A percentile compares a stretch with the other conserved stretches of the same genome.
Conservation (phyloP, 2,888 invertebrate genomes). For the Morinoia aosen region DNA sequence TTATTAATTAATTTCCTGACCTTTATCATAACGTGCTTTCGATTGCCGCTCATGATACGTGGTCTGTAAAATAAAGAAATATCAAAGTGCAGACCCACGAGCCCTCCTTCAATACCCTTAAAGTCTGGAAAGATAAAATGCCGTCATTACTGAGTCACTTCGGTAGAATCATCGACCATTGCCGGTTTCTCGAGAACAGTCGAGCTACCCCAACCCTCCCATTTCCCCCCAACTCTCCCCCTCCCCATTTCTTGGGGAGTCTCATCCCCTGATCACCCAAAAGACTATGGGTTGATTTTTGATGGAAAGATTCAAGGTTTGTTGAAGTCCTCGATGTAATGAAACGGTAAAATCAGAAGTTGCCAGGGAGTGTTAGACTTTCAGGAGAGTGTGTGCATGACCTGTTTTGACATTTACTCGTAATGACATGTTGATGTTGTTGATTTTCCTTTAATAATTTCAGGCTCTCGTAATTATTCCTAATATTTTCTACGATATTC, state of each 20-base stretch:
- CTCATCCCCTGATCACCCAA: neutral
- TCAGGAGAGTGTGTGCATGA: too few relatives aligned
- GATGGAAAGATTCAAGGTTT: neutral
- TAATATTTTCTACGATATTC: too few relatives aligned
- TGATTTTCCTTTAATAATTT: too few relatives aligned
- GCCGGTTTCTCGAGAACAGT: slow-evolving; percentile 28
- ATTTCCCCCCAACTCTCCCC: neutral
- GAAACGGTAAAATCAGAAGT: neutral
- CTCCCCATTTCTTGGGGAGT: too few relatives aligned
- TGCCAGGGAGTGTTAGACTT: too few relatives aligned
- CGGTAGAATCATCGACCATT: slow-evolving; percentile 34
- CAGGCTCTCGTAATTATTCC: too few relatives aligned
- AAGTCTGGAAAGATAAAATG: slow-evolving; percentile 26
- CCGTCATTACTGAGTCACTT: slow-evolving; percentile 19
- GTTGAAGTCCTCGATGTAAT: neutral
- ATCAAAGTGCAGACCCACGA: neutral
- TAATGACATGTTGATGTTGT: too few relatives aligned
- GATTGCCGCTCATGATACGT: neutral
- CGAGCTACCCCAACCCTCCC: neutral
- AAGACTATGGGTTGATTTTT: neutral
- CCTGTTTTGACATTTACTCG: too few relatives aligned
- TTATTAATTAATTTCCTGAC: neutral
- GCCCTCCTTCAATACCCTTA: neutral
- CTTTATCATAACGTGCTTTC: neutral
- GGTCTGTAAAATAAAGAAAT: neutral